Base-by-base conservation (phyloP, 1,140 invertebrate genomes). In the Drosophila bipectinata region DNA sequence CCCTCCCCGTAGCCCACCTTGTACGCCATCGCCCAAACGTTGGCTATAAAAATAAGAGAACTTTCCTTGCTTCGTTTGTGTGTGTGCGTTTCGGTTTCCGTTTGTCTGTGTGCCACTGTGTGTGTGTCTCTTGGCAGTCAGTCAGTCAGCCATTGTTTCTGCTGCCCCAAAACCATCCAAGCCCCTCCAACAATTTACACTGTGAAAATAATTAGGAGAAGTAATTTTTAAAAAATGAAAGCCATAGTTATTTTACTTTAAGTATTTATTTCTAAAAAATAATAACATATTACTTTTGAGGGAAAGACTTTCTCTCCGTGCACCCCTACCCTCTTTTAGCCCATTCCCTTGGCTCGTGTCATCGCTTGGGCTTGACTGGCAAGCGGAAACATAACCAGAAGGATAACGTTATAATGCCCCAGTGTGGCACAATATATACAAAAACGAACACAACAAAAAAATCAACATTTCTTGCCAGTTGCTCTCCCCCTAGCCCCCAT, bases 341-440 rank as follows among this genome's bases (percentile, higher is more conserved):
- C 41, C 0, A 12, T 15, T 54, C 39, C 54, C 66, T 57, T 59
- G 54, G 58, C 47, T 62, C 57, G 75, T 58, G 69, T 75, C 58
- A 61, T 77, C 74, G 63, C 74, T 68, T 59, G 68, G 66, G 71
- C 72, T 74, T 64, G 78, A 67, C 82, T 76, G 83, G 75, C 79
- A 87, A 87, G 78, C 83, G 83, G 83, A 87, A 87, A 87, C 83
- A 87, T 88, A 88, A 88, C 83, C 83, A 88, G 83, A 88, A 88
- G 83, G 83, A 88, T 88, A 88, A 88, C 83, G 83, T 87, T 88
- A 88, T 88, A 88, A 88, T 88, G 83, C 83, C 83, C 83, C 83
- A 88, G 84, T 89, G 84, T 83, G 83, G 71, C 81, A 82, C 83
- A 88, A 67, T 63, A 67, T 51, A 58, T 49, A 58, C 72, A 67